These are phyloP conservation scores for Sialia sialis DNA, from an alignment of 2,113 vertebrate species.

Conservation along the genomic window DNA sequence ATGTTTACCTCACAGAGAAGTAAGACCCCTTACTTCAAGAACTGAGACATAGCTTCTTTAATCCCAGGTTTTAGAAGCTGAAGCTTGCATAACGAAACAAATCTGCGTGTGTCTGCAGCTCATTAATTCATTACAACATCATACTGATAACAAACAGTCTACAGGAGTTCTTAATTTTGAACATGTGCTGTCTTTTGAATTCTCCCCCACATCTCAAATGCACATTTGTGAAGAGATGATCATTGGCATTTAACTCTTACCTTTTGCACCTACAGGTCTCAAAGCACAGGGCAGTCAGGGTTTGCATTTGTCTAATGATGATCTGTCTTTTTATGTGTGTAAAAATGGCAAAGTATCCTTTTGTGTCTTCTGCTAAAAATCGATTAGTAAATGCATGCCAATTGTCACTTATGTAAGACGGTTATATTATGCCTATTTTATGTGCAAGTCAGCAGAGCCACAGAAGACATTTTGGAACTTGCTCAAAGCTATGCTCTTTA, in stretches of 20 bases:
- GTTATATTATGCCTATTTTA: not conserved
- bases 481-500: not conserved
- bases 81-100: not conserved
- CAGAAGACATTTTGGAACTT: not conserved
- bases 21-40: not conserved
- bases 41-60: not conserved
- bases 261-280: not conserved
- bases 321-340: not conserved
- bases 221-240: not conserved
- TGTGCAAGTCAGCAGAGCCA: not conserved
- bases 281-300: fast-evolving
- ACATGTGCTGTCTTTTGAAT: not conserved
- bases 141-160: not conserved
- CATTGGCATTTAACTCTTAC: not conserved
- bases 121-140: not conserved
- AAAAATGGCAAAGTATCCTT: not conserved
- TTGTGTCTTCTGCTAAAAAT: not conserved
- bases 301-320: not conserved
- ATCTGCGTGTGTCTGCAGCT: not conserved
- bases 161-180: not conserved
- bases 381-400: fast-evolving
- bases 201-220: not conserved
- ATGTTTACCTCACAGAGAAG: not conserved
- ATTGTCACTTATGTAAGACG: not conserved
- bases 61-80: not conserved